Evolutionary conservation across 2,888 invertebrate species (phyloP).

Genomic region (Polydrusus cervinus): DNA sequence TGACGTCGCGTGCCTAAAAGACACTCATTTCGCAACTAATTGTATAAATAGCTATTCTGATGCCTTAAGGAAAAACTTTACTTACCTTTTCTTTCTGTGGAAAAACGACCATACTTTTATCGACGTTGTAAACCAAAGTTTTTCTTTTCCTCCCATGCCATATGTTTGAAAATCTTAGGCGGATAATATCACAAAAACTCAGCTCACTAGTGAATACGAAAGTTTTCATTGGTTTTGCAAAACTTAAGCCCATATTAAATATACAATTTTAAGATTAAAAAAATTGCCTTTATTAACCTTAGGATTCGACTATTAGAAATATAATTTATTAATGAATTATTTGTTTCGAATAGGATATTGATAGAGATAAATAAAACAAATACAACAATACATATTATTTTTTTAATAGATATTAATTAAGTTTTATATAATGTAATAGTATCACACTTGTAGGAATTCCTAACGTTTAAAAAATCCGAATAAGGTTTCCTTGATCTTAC

Average conservation of each 20-base stretch:
- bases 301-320: not conserved
- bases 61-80: not conserved
- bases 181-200: constrained; percentile 45
- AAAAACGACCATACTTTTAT: constrained; percentile 61
- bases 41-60: too few species aligned
- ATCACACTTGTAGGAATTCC: too few species aligned
- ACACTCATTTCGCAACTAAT: too few species aligned
- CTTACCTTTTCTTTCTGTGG: constrained; percentile 63
- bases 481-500: too few species aligned
- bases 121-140: constrained; percentile 65
- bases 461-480: too few species aligned
- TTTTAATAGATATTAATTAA: not conserved
- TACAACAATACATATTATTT: not conserved
- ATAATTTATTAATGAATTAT: not conserved
- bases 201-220: constrained; percentile 18
- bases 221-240: constrained; percentile 23
- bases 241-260: constrained; percentile 45
- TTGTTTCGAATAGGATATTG: not conserved
- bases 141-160: constrained; percentile 63
- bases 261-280: not conserved
- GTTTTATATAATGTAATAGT: not conserved
- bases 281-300: not conserved
- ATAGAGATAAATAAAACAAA: not conserved
- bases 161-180: constrained; percentile 61
- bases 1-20: too few species aligned